Base-by-base conservation (phyloP, 2,797 vertebrate species). In the Helostoma temminkii region DNA sequence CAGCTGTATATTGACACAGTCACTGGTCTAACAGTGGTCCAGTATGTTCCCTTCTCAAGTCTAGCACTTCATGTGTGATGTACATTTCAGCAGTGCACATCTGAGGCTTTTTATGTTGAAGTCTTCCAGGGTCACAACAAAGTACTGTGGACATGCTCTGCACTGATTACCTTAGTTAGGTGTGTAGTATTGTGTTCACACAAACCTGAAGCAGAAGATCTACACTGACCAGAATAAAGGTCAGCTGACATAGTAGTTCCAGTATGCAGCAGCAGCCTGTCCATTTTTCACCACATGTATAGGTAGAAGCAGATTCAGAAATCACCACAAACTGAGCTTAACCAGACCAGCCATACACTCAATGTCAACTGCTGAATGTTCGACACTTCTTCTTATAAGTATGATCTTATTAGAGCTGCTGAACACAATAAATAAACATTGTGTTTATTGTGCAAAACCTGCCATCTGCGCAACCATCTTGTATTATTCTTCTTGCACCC, bases 341-440 rank as follows among this genome's bases (percentile, higher is more conserved):
- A n/a, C 37, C 19, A 6, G 24, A 1, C 12, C 30, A 34, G 32
- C 3, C 1, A 25, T 42, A 36, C 25, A 61, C 37, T 7, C 58
- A 62, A 58, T 5, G 7, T 39, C 34, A 72, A 36, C n/a, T 57
- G 24, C 49, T 39, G 18, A 46, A 19, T 54, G 60, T 22, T 43
- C 47, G 28, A 19, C 14, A 34, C 30, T 5, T 30, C n/a, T 36
- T 32, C 42, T 2, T 8, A 14, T 12, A n/a, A 36, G 37, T 47
- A 11, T 32, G 10, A 46, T 39, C 41, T 60, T 18, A 28, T 34
- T 58, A 18, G 3, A 63, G 58, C 4, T 2, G 0, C 14, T 18
- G 36, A 30, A 45, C 47, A 60, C 18, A 1, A 42, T 28, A 73
- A 7, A 30, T 11, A 10, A 18, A 67, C n/a, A n/a, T n/a, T n/a